Conservation (phyloP, 2,888 invertebrate genomes). For the Ormyrus pomaceus region DNA sequence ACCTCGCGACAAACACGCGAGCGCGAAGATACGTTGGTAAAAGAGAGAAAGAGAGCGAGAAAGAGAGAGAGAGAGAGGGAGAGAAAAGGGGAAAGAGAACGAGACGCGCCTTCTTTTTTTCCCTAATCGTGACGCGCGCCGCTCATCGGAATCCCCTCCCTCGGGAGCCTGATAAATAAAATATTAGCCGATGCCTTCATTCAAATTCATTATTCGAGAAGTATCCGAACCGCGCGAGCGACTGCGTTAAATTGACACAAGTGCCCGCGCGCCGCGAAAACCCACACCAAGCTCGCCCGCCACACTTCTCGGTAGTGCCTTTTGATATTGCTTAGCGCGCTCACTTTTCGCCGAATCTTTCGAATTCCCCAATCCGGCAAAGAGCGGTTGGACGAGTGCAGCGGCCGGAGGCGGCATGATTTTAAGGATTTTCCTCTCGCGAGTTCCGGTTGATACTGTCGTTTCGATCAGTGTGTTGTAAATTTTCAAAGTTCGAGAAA, state of each 20-base stretch:
- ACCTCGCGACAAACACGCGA: no score
- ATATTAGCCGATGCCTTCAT: slow-evolving; percentile 68
- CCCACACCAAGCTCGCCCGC: background rate
- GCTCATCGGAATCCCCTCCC: slow-evolving; percentile 5
- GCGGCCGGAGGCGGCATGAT: slow-evolving; percentile 6
- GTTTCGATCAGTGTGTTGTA: slow-evolving; percentile 9
- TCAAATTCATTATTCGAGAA: slow-evolving; percentile 68
- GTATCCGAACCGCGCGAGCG: slow-evolving; percentile 27
- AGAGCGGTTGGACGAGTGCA: background rate
- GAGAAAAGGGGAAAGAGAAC: background rate
- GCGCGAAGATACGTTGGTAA: no score
- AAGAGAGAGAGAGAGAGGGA: no score
- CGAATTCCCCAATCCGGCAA: no score
- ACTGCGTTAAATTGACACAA: slow-evolving; percentile 33
- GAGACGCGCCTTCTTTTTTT: slow-evolving; percentile 42
- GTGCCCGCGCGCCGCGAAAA: slow-evolving; percentile 24
- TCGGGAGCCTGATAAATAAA: slow-evolving; percentile 68
- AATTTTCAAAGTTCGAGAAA: slow-evolving; percentile 6
- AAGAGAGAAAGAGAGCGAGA: no score
- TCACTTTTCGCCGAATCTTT: no score
- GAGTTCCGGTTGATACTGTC: background rate
- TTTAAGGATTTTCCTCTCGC: slow-evolving; percentile 29
- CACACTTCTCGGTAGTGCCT: no score
- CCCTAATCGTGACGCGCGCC: slow-evolving; percentile 33
- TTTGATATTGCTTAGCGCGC: no score